Conservation (phyloP, 2,888 invertebrate genomes). For the Archaeoteleia sp. region DNA sequence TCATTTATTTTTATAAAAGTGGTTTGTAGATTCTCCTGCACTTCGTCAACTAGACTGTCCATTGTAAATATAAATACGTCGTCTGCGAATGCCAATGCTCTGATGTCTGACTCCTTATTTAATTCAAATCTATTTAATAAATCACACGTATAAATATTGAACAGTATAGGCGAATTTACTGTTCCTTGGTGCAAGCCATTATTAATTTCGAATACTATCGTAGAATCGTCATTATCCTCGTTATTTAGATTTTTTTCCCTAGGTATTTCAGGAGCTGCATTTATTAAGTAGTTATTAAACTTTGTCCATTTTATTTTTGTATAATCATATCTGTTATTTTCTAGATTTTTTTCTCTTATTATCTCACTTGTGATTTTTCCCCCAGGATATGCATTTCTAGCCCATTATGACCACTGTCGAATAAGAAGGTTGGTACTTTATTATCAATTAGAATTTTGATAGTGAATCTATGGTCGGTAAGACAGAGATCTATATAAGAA, state of each 20-base stretch:
- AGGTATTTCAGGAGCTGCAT: background rate
- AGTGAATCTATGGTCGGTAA: background rate
- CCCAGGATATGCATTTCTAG: background rate
- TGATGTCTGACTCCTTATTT: too few species aligned
- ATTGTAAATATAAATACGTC: too few species aligned
- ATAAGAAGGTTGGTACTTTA: background rate
- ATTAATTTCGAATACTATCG: too few species aligned
- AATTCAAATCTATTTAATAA: too few species aligned
- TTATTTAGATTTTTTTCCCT: background rate
- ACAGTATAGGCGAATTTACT: too few species aligned
- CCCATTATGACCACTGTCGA: background rate
- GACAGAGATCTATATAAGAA: slow-evolving; percentile 5
- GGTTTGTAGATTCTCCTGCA: too few species aligned
- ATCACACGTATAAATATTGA: too few species aligned
- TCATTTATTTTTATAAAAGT: too few species aligned
- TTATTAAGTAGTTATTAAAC: background rate
- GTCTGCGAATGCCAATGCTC: background rate
- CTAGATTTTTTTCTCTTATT: background rate
- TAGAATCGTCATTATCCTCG: too few species aligned
- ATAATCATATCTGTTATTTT: background rate
- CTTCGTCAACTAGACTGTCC: too few species aligned
- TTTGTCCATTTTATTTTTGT: background rate
- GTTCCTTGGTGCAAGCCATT: too few species aligned
- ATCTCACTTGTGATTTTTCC: background rate
- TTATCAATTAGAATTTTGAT: background rate